A percentile compares a stretch with the other conserved stretches of the same genome.
phyloP scores from a whole-genome alignment of 2,888 invertebrate species.

The Nasonovia ribisnigri region DNA sequence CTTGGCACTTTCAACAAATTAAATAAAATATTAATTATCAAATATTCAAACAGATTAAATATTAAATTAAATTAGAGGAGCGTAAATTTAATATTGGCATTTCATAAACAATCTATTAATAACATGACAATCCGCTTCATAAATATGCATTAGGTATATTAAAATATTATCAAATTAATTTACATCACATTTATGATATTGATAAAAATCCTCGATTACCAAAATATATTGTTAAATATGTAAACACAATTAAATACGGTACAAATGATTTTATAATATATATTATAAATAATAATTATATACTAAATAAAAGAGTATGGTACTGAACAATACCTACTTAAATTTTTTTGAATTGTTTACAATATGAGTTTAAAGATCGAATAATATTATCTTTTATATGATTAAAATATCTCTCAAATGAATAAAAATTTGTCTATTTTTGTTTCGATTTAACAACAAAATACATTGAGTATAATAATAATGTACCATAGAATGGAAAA shows the following conservation, averaged over 20 bases:
- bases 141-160: background rate
- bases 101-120: background rate
- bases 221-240: background rate
- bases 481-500: background rate
- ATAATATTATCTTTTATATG: background rate
- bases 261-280: background rate
- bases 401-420: background rate
- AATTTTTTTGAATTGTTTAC: conserved; percentile 15
- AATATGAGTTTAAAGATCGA: background rate
- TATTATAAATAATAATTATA: background rate
- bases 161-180: background rate
- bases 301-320: background rate
- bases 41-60: background rate
- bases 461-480: background rate
- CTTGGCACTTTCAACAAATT: background rate
- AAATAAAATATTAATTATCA: background rate
- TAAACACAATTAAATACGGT: background rate
- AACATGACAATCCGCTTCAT: background rate
- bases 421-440: background rate
- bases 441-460: conserved; percentile 20
- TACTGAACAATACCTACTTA: background rate
- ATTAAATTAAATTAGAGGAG: background rate
- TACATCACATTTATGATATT: background rate
- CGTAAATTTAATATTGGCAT: background rate
- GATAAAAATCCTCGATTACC: background rate